Evolutionary conservation across 2,888 invertebrate species (phyloP).

Genomic region (Chaitophorus viminalis): DNA sequence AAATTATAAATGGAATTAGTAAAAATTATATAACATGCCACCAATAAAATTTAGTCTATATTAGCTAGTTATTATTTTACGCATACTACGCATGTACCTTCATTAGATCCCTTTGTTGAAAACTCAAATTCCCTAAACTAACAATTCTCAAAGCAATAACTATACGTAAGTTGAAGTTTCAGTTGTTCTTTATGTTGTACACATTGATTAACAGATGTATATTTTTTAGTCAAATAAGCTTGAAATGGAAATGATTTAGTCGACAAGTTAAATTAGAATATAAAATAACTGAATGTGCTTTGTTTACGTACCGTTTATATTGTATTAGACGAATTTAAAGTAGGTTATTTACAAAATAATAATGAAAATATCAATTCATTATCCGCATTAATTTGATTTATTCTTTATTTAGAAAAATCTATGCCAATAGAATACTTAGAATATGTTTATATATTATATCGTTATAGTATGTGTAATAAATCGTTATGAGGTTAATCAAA

Average conservation of each 20-base stretch:
- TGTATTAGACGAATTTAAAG: no score
- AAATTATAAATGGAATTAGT: neutral
- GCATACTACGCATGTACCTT: conserved; percentile 5
- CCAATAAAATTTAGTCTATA: conserved; percentile 35
- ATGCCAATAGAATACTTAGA: neutral
- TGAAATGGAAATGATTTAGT: neutral
- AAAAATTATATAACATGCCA: neutral
- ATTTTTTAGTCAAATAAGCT: neutral
- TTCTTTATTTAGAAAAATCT: neutral
- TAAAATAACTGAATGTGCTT: no score
- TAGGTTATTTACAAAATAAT: no score
- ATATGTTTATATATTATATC: neutral
- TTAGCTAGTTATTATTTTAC: conserved; percentile 27
- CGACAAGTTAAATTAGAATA: neutral
- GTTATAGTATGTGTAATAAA: neutral
- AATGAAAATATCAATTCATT: no score
- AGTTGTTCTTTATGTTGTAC: neutral
- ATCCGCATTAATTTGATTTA: no score
- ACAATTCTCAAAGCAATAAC: conserved; percentile 29
- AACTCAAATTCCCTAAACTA: conserved; percentile 28
- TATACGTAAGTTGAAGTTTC: conserved; percentile 12
- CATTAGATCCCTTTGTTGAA: conserved; percentile 34
- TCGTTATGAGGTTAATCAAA: neutral
- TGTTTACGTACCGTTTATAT: no score
- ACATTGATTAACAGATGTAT: neutral